Percentiles rank a stretch among this genome's conserved stretches.
Evolutionary conservation across 2,113 vertebrate species (phyloP).

Genomic region (Mastomys coucha): DNA sequence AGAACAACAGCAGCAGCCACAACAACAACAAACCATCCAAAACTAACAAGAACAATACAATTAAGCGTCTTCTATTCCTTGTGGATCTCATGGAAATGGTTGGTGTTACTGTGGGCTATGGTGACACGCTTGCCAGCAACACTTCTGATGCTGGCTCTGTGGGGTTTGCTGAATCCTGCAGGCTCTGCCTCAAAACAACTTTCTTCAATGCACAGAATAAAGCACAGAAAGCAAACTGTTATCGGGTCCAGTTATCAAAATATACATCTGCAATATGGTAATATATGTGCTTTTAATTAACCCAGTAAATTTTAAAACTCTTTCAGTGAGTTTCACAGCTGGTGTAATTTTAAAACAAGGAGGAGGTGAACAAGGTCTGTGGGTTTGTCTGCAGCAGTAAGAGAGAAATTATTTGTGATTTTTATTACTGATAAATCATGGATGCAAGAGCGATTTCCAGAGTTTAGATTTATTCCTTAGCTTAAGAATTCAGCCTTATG

Average conservation of each 20-base stretch:
- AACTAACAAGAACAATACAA: constrained; percentile 7
- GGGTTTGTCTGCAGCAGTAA: not conserved
- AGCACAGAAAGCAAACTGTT: not conserved
- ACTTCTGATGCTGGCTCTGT: not conserved
- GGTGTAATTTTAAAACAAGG: not conserved
- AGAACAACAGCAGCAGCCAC: not conserved
- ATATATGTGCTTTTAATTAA: constrained; percentile 47
- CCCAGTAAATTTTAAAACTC: constrained; percentile 2
- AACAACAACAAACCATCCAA: not conserved
- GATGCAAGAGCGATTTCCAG: not conserved
- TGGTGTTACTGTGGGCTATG: not conserved
- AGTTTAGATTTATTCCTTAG: constrained; percentile 5
- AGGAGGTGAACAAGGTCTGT: not conserved
- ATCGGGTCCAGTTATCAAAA: constrained; percentile 27
- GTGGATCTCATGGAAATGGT: constrained; percentile 43
- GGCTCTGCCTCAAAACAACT: constrained; percentile 6
- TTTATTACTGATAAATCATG: not conserved
- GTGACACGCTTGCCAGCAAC: constrained; percentile 26
- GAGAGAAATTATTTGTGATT: not conserved
- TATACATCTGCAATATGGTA: not conserved
- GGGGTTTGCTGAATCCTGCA: not conserved
- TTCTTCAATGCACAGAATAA: constrained; percentile 20
- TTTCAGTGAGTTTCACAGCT: not conserved
- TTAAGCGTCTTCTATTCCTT: not conserved
- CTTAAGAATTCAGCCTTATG: constrained; percentile 2